Base-by-base conservation (phyloP, 2,797 vertebrate genomes). In the Rhynchonycteris naso region DNA sequence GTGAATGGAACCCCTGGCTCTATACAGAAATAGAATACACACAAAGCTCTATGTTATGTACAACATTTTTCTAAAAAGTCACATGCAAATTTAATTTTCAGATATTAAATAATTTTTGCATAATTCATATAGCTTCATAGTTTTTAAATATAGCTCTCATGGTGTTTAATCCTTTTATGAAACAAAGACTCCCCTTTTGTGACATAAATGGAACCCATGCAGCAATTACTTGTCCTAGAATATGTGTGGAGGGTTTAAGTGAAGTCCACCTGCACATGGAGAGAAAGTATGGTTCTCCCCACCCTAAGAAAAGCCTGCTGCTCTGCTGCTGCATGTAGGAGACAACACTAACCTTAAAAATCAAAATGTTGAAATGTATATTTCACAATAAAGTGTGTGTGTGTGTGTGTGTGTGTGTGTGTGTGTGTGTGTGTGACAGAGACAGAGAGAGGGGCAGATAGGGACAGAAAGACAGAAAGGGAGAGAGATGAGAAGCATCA, bases 121-220 rank as follows among this genome's bases (percentile, higher is more conserved):
- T n/a, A 81, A 47, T 80, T 63, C 78, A 82, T 65, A 83, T 30
- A n/a, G 30, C 79, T 79, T 63, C 33, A 26, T 28, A 61, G 63
- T 54, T 96, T 96, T 83, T 59, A 58, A 75, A 63, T 69, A 95
- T 5, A 72, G 52, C 74, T 91, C 24, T 88, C 38, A 30, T 12
- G n/a, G 1, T 72, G 63, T 74, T 81, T 79, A 78, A 93, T 58
- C 52, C 52, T 65, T 81, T 14, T 30, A 30, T 79, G 80, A 94
- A 82, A 93, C 30, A 85, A 92, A 90, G 82, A 24, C 47, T 74
- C 52, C 24, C 33, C 79, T 78, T 91, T 12, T 63, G 19, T 90
- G 43, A 87, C 28, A 69, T 75, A 86, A 85, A 65, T 63, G 66
- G 18, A 93, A 47, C 28, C 76, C 30, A 50, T 66, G 65, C 33